Conservation (phyloP, 2,113 vertebrate genomes). For the Leiothrix lutea region DNA sequence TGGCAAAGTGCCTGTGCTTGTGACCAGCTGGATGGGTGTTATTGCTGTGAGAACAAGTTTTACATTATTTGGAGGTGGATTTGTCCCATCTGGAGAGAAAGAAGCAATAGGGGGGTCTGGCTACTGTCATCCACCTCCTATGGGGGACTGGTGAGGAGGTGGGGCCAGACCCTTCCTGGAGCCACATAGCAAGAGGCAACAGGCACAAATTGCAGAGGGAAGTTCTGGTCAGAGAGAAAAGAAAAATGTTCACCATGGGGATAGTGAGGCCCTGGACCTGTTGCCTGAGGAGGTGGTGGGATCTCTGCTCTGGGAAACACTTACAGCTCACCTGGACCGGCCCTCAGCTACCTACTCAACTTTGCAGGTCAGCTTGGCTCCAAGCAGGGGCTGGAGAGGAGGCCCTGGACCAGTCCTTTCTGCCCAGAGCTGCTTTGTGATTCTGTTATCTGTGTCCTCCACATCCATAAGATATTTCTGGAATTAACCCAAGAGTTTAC, state of each 20-base stretch:
- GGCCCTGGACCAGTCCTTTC: neutral
- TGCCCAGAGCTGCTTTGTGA: neutral
- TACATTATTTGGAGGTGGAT: neutral
- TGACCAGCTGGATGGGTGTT: neutral
- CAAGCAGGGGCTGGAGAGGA: neutral
- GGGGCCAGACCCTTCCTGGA: neutral
- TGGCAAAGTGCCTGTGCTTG: neutral
- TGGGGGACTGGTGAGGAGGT: rapidly evolving
- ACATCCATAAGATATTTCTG: neutral
- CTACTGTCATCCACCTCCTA: neutral
- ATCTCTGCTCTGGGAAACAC: neutral
- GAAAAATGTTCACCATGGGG: neutral
- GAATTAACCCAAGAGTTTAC: neutral
- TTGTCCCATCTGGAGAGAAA: neutral
- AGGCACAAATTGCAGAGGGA: neutral
- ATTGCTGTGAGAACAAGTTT: neutral
- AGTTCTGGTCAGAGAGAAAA: neutral
- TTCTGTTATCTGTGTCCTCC: neutral
- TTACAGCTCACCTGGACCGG: neutral
- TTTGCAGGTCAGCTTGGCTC: neutral
- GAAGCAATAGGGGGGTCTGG: neutral
- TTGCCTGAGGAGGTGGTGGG: neutral
- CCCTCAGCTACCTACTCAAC: neutral
- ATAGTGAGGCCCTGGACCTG: neutral
- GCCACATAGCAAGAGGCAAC: neutral